Evolutionary conservation across 2,797 vertebrate species (phyloP), one percentile per base, ranked within the genome.

Genomic region (Furcifer pardalis): DNA sequence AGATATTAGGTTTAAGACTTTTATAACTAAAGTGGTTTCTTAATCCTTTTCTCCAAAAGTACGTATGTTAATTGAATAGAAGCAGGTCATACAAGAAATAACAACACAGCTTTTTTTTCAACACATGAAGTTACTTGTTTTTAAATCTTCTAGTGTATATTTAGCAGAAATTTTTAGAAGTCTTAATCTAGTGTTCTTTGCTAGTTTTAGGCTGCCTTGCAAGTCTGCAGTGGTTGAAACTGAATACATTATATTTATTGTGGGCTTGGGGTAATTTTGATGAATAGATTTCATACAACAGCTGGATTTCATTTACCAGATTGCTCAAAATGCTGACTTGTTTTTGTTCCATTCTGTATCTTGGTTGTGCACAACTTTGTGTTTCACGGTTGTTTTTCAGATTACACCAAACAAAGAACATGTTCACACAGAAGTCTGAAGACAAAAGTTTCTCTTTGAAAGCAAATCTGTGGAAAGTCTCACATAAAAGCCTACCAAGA

Each of bases 211-310:
- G 92, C 69, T 87, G 35, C 84, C 84, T 90, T 83, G 76, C 82
- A 88, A 89, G 44, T 42, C 0, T 77, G 27, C 44, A 83, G 86
- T 91, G 75, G 9, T 59, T 93, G 94, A 93, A 94, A 95, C 93
- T 90, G 92, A 94, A 93, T 93, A 88, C n/a, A 81, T 84, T 87
- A 85, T 87, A 84, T 92, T 94, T 91, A 93, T 86, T 90, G 87
- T 80, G 19, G 32, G 40, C 89, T 90, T 90, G 86, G 92, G 85
- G 86, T 83, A 92, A 83, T 88, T 94, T 90, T 92, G 89, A 92
- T 93, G 91, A 86, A 94, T 91, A 94, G 94, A 92, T 88, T 94
- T 86, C 85, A 87, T 92, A 87, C 78, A 93, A 91, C 86, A 91
- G 90, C 87, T 93, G 92, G 85, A 87, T 56, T 86, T 95, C 87